A percentile compares a stretch with the other conserved stretches of the same genome.
These are phyloP conservation scores for Hyaena hyaena DNA, from an alignment of 2,113 vertebrate species.

Conservation along the genomic window DNA sequence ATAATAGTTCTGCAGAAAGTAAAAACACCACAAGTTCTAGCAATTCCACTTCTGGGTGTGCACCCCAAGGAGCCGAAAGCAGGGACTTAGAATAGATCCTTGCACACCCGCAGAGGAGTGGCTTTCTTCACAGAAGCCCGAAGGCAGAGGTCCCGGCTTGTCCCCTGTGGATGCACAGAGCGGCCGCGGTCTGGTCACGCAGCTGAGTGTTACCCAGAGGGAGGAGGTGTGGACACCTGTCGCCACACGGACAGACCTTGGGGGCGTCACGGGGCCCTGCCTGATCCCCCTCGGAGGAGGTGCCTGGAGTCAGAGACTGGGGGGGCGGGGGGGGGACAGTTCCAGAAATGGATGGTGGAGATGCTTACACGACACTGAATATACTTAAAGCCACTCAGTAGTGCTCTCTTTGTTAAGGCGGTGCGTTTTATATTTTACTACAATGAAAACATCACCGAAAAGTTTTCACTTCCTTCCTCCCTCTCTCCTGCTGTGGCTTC, in stretches of 20 bases:
- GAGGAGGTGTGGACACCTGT: fast-evolving
- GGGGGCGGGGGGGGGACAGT: fast-evolving
- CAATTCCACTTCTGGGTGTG: fast-evolving
- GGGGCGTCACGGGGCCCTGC: fast-evolving
- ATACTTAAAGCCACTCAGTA: not conserved
- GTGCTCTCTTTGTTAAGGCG: fast-evolving
- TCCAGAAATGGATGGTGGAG: not conserved
- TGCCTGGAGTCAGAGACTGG: fast-evolving
- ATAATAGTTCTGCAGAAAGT: fast-evolving
- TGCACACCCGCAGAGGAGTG: fast-evolving
- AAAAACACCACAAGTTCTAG: fast-evolving
- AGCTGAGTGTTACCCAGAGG: fast-evolving
- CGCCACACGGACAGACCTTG: fast-evolving
- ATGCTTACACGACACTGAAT: fast-evolving
- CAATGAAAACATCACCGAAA: not conserved
- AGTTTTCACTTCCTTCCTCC: not conserved
- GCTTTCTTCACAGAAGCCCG: fast-evolving
- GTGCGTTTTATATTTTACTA: not conserved
- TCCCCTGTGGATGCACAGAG: fast-evolving
- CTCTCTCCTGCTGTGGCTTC: not conserved
- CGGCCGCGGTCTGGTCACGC: fast-evolving
- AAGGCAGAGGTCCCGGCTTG: fast-evolving
- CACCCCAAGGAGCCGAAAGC: fast-evolving
- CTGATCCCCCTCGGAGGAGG: fast-evolving
- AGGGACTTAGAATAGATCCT: fast-evolving